These are phyloP conservation scores for Takifugu bimaculatus DNA, from an alignment of 2,113 vertebrate species.

Conservation along the genomic window DNA sequence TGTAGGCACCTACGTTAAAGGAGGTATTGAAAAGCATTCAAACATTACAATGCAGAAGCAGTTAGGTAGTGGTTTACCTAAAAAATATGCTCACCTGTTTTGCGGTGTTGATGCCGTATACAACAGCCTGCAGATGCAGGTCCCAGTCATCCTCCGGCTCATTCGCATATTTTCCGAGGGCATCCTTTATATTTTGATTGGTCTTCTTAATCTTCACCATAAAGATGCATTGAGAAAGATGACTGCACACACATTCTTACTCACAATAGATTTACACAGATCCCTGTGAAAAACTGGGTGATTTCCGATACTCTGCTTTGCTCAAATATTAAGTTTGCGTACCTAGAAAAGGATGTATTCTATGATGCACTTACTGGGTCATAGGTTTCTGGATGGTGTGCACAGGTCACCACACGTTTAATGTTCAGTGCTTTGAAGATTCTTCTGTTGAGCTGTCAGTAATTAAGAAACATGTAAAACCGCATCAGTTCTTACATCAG, in stretches of 20 bases:
- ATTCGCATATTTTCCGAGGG: neutral
- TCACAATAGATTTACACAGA: neutral
- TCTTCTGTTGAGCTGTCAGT: neutral
- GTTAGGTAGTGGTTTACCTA: neutral
- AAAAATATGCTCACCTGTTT: neutral
- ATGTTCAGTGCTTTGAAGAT: neutral
- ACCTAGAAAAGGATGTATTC: neutral
- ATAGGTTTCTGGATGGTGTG: neutral
- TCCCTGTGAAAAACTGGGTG: too few relatives aligned
- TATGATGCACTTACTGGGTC: neutral
- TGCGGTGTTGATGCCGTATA: neutral
- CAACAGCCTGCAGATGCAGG: neutral
- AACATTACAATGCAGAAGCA: neutral
- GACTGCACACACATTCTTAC: neutral
- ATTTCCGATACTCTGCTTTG: too few relatives aligned
- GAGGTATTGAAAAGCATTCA: neutral
- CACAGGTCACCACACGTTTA: neutral
- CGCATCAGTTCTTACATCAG: neutral
- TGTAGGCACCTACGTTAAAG: neutral
- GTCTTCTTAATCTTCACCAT: neutral
- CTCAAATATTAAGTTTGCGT: neutral
- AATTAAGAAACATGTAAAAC: neutral
- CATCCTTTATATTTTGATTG: neutral
- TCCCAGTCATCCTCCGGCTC: neutral
- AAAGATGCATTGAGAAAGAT: neutral